These are phyloP conservation scores for Leptinotarsa defecta DNA, from an alignment of 1,140 invertebrate genomes.

Conservation along the genomic window DNA sequence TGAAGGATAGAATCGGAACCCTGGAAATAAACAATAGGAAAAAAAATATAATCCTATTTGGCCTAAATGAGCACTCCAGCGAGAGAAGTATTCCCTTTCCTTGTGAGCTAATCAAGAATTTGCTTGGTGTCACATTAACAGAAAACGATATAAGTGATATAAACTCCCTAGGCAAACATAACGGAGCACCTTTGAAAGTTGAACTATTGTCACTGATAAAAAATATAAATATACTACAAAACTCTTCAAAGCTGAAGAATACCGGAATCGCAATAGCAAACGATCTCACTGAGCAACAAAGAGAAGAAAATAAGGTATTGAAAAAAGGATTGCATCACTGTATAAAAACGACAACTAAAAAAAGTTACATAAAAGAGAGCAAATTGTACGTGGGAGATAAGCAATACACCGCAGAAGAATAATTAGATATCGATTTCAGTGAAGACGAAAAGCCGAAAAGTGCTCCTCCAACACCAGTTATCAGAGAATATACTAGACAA, in stretches of 20 bases:
- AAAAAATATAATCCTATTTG: neutral
- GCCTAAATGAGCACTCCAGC: neutral
- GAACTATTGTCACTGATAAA: neutral
- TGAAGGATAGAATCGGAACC: slow-evolving; percentile 5
- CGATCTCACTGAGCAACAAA: slow-evolving; percentile 1
- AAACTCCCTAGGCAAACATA: neutral
- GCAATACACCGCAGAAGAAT: slow-evolving; percentile 8
- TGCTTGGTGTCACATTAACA: neutral
- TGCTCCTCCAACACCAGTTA: neutral
- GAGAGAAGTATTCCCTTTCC: neutral
- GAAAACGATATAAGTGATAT: neutral
- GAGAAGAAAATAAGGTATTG: slow-evolving; percentile 8
- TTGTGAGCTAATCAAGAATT: neutral
- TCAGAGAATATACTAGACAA: neutral
- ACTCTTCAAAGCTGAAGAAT: neutral
- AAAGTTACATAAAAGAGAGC: neutral
- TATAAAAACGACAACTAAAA: neutral
- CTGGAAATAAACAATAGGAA: slow-evolving; percentile 7
- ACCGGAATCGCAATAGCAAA: neutral
- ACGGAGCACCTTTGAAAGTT: neutral
- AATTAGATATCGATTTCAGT: neutral
- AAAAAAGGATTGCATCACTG: neutral
- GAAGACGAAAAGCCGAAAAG: slow-evolving; percentile 1
- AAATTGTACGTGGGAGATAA: neutral
- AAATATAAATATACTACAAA: neutral